Conservation (phyloP, 2,797 vertebrate genomes). For the Hydrocynus forskahlii region DNA sequence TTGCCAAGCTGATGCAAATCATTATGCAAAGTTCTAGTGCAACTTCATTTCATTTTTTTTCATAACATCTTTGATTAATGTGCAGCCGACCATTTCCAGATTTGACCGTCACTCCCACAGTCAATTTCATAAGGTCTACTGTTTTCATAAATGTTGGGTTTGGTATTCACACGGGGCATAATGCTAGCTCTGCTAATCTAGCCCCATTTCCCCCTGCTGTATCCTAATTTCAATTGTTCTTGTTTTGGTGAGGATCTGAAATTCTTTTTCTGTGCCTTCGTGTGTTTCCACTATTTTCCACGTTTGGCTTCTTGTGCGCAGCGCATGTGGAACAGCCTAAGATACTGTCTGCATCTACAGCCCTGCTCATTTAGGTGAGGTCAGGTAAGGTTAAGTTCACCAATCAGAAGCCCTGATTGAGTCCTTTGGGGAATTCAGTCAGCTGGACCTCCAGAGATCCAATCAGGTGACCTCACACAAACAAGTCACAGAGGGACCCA, state of each 20-base stretch:
- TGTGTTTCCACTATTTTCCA: not conserved
- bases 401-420: slow-evolving; percentile 71
- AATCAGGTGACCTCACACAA: slow-evolving; percentile 59
- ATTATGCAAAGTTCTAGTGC: slow-evolving; percentile 2
- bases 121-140: not conserved
- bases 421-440: slow-evolving; percentile 52
- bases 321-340: not conserved
- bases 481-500: slow-evolving; percentile 8
- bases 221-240: not conserved
- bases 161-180: not conserved
- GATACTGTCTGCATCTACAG: slow-evolving; percentile 8
- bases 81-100: slow-evolving; percentile 1
- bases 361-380: slow-evolving; percentile 44
- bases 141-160: not conserved
- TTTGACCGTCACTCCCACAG: not conserved
- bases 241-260: not conserved
- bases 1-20: slow-evolving; percentile 1
- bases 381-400: slow-evolving; percentile 66
- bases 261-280: not conserved
- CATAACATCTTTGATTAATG: slow-evolving; percentile 17
- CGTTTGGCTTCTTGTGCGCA: not conserved
- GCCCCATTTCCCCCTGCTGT: not conserved
- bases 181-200: not conserved
- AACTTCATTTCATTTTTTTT: slow-evolving; percentile 3
- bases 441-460: slow-evolving; percentile 56